phyloP scores from a whole-genome alignment of 2,888 invertebrate species.

The Pocota personata region DNA sequence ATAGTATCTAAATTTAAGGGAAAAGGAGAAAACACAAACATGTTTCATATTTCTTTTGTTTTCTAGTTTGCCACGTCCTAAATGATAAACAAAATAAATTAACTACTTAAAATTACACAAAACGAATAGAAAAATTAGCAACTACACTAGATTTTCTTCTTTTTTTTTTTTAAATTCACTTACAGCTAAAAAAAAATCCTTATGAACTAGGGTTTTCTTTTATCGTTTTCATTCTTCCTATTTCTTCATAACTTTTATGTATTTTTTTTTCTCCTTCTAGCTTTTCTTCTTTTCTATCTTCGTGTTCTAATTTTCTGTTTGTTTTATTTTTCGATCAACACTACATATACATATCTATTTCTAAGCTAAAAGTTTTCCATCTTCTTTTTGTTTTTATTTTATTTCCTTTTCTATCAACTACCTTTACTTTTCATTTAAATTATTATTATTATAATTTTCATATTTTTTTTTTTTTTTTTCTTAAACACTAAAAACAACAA shows the following conservation, averaged over 20 bases:
- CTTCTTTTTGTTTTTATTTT: conserved; percentile 6
- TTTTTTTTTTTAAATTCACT: conserved; percentile 37
- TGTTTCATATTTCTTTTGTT: conserved; percentile 12
- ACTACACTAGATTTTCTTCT: conserved; percentile 56
- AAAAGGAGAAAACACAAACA: conserved; percentile 42
- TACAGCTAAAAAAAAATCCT: conserved; percentile 66
- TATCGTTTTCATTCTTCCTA: conserved; percentile 18
- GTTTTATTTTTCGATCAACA: conserved; percentile 42
- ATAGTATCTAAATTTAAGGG: conserved; percentile 38
- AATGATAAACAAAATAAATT: conserved; percentile 73
- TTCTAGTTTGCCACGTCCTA: conserved; percentile 46
- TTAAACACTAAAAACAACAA: conserved; percentile 72
- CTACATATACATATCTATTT: conserved; percentile 57
- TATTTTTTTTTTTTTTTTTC: conserved; percentile 23
- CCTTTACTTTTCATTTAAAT: conserved; percentile 57
- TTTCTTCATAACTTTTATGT: neutral
- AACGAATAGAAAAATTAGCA: conserved; percentile 68
- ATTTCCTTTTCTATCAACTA: conserved; percentile 65
- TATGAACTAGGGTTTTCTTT: conserved; percentile 52
- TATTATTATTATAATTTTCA: neutral
- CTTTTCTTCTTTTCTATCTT: conserved; percentile 7
- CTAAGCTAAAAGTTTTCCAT: conserved; percentile 50
- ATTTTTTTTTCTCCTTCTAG: conserved; percentile 11
- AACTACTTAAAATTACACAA: conserved; percentile 72
- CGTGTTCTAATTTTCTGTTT: conserved; percentile 31